Evolutionary conservation across 2,888 invertebrate species (phyloP), one percentile per base, ranked within the genome.

Genomic region (Pristionchus arcanus): DNA sequence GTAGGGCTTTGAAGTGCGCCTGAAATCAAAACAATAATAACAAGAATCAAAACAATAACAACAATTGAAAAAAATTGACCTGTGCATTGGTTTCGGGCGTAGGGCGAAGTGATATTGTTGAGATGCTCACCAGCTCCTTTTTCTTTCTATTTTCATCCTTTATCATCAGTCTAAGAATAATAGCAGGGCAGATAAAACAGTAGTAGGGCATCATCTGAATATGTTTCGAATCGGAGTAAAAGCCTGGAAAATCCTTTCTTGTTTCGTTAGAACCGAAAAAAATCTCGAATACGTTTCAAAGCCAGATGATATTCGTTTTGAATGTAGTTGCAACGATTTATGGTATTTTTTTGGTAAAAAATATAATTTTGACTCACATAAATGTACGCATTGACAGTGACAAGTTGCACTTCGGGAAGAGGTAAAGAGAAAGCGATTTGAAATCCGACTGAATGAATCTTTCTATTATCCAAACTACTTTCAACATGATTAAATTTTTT

Each of bases 201-300:
- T 83, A 83, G 25, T 55, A 83, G 11, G 83, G 83, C 83, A 83
- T 49, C 83, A 83, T 83, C 83, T 83, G 83, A n/a, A 55, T 15
- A 31, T n/a, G n/a, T 25, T 25, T 66, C 21, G 55, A 55, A n/a
- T n/a, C n/a, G n/a, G n/a, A n/a, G n/a, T n/a, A n/a, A n/a, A n/a
- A n/a, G n/a, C n/a, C n/a, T n/a, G n/a, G n/a, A n/a, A n/a, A 55
- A 21, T 63, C 3, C n/a, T n/a, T 25, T n/a, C n/a, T n/a, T n/a
- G n/a, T n/a, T n/a, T n/a, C n/a, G n/a, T n/a, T n/a, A n/a, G n/a
- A 49, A 49, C 42, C 13, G 42, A 11, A 49, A 42, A n/a, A n/a
- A n/a, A n/a, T n/a, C 9, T 42, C 42, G 42, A 42, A 42, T 42
- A 42, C 3, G 42, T 13, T 49, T 49, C 42, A 49, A 49, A 49